Conservation (phyloP, 1,140 invertebrate species). For the Thalassaphorura encarpata region DNA sequence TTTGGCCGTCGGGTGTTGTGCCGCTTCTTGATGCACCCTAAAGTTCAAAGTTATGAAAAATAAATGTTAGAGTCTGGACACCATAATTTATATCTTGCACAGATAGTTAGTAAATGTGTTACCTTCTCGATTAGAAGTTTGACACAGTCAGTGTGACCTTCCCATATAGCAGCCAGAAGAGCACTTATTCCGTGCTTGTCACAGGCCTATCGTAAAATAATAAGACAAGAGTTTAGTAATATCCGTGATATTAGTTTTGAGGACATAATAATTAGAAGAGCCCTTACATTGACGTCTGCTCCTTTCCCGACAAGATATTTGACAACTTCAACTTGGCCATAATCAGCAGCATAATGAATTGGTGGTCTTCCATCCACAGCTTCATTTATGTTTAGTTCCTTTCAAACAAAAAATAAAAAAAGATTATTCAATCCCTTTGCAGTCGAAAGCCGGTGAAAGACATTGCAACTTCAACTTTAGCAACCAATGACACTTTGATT, state of each 20-base stretch:
- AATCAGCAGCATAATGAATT: conserved; percentile 87
- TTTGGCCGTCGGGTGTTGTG: conserved; percentile 71
- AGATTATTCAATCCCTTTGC: too few species aligned
- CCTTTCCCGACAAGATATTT: conserved; percentile 77
- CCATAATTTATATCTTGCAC: too few species aligned
- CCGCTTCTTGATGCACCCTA: conserved; percentile 76
- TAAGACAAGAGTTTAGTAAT: neutral
- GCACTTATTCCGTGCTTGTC: conserved; percentile 92
- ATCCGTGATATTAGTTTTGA: neutral
- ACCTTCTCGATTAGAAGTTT: conserved; percentile 75
- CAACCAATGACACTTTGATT: too few species aligned
- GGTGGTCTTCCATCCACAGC: conserved; percentile 73
- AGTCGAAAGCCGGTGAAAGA: too few species aligned
- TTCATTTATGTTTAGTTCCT: conserved; percentile 58
- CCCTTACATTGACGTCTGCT: conserved; percentile 83
- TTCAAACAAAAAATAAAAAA: conserved; percentile 66
- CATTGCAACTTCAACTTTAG: too few species aligned
- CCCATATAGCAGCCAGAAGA: conserved; percentile 87
- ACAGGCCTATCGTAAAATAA: conserved; percentile 50
- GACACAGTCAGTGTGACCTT: conserved; percentile 85
- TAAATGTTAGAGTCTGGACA: too few species aligned
- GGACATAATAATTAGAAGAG: neutral
- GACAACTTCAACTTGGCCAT: conserved; percentile 84
- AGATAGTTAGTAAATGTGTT: too few species aligned
- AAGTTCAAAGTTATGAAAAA: too few species aligned